Conservation (phyloP, 2,888 invertebrate genomes). For the Anoncus sp. region DNA sequence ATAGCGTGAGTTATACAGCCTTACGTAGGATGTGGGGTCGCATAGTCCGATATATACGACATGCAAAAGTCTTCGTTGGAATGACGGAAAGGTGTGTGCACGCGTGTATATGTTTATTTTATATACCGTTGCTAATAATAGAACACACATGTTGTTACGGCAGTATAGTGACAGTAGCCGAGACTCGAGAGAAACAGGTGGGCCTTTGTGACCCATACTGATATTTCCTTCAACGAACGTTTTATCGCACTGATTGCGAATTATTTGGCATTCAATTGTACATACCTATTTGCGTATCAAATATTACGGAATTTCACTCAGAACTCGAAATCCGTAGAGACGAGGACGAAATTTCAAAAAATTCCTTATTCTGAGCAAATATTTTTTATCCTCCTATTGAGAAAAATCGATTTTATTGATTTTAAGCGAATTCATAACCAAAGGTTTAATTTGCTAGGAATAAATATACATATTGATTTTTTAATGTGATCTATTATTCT, state of each 20-base stretch:
- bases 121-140: conserved; percentile 58
- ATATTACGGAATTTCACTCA: background rate
- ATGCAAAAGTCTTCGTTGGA: conserved; percentile 49
- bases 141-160: conserved; percentile 42
- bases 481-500: too few relatives aligned
- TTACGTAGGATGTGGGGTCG: conserved; percentile 59
- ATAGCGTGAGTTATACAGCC: conserved; percentile 46
- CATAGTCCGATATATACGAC: conserved; percentile 46
- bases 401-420: too few relatives aligned
- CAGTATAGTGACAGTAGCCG: conserved; percentile 53
- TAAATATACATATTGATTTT: too few relatives aligned
- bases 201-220: conserved; percentile 56
- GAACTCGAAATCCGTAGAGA: too few relatives aligned
- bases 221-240: conserved; percentile 33
- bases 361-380: too few relatives aligned
- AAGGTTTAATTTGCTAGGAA: too few relatives aligned
- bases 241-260: conserved; percentile 47
- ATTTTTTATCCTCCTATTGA: too few relatives aligned
- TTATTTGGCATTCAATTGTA: conserved; percentile 8
- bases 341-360: too few relatives aligned
- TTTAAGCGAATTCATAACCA: too few relatives aligned
- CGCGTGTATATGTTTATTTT: conserved; percentile 28
- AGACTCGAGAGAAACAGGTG: conserved; percentile 58
- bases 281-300: background rate
- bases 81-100: conserved; percentile 48